A percentile compares a stretch with the other conserved stretches of the same genome.
Evolutionary conservation across 2,113 vertebrate genomes (phyloP).

Genomic region (Grantiella picta): DNA sequence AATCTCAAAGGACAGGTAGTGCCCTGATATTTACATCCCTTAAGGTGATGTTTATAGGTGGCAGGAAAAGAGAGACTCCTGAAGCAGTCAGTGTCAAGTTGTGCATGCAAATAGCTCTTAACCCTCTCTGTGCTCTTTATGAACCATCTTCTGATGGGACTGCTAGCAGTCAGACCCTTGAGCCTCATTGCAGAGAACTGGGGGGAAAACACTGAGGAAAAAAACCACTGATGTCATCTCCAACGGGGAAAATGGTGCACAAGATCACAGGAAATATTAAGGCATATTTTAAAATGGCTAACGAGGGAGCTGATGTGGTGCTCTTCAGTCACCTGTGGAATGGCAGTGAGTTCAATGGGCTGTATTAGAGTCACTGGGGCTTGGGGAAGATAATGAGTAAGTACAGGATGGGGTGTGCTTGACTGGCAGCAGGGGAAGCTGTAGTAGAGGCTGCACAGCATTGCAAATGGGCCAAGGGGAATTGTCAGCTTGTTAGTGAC

Average conservation of each 20-base stretch:
- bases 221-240: background rate
- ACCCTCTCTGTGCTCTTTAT: background rate
- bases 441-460: fast-evolving
- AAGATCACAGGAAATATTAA: background rate
- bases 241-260: background rate
- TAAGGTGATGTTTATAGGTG: background rate
- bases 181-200: background rate
- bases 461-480: background rate
- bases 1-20: background rate
- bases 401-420: background rate
- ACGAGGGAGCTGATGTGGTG: background rate
- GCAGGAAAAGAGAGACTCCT: background rate
- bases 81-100: background rate
- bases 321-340: background rate
- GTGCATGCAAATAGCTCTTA: background rate
- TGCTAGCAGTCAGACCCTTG: background rate
- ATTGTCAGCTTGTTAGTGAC: background rate
- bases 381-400: background rate
- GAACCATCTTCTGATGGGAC: background rate
- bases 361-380: background rate
- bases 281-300: background rate
- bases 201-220: background rate
- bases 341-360: background rate
- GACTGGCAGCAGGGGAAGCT: background rate
- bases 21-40: background rate